Evolutionary conservation across 2,113 vertebrate species (phyloP).

Genomic region (Gila orcuttii): DNA sequence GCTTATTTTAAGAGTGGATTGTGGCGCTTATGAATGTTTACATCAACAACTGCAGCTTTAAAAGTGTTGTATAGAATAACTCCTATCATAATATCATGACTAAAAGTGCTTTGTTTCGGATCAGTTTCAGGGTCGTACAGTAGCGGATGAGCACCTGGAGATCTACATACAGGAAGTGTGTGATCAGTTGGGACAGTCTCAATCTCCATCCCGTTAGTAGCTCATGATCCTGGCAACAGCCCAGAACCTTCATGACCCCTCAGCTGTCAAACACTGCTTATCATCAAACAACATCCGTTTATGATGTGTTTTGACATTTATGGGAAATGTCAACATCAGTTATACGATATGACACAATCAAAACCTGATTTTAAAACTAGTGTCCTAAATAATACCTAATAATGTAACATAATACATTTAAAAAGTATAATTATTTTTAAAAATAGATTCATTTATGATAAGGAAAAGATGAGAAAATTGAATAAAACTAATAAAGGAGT

Average conservation of each 20-base stretch:
- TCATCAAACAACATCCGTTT: not conserved
- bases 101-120: not conserved
- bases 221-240: not conserved
- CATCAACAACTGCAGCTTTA: not conserved
- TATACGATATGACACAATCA: not conserved
- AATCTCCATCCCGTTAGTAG: not conserved
- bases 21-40: not conserved
- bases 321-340: constrained; percentile 12
- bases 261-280: not conserved
- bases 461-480: not conserved
- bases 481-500: not conserved
- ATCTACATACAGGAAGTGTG: not conserved
- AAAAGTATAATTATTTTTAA: no score
- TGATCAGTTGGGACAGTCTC: not conserved
- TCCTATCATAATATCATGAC: not conserved
- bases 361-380: not conserved
- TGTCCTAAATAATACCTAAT: not conserved
- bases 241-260: not conserved
- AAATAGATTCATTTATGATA: not conserved
- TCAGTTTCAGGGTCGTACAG: not conserved
- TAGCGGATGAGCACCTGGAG: not conserved
- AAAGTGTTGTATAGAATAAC: no score
- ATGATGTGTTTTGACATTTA: not conserved
- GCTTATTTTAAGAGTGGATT: no score
- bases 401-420: no score